These are phyloP conservation scores for Heliocidaris erythrogramma DNA, from an alignment of 35 echinoderm and acorn worm species.

Conservation along the genomic window DNA sequence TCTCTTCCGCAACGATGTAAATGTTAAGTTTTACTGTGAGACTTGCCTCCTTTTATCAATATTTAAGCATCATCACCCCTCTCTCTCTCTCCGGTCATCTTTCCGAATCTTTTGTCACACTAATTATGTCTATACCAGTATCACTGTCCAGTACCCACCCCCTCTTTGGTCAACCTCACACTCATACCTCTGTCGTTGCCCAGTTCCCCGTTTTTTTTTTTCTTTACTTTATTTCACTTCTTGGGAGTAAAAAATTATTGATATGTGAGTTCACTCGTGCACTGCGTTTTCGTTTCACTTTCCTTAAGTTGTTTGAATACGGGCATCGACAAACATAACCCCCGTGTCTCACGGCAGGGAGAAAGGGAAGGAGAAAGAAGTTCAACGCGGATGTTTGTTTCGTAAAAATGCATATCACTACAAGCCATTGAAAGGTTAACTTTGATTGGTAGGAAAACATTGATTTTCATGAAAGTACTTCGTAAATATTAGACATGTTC, in stretches of 20 bases:
- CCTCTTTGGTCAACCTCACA: neutral
- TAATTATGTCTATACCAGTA: too few species aligned
- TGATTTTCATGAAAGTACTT: too few species aligned
- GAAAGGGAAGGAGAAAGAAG: neutral
- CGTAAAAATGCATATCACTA: too few species aligned
- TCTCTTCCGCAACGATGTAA: too few species aligned
- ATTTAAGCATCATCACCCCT: too few species aligned
- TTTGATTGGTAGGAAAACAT: too few species aligned
- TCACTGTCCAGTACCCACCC: neutral
- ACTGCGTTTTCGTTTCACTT: neutral
- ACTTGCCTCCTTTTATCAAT: too few species aligned
- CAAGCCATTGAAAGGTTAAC: too few species aligned
- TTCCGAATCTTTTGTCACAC: too few species aligned
- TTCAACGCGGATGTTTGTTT: neutral
- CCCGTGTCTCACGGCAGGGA: neutral
- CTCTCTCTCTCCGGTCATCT: too few species aligned
- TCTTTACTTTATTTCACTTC: neutral
- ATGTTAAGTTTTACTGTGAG: too few species aligned
- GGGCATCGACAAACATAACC: neutral
- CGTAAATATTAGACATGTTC: too few species aligned
- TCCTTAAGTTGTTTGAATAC: conserved; percentile 35
- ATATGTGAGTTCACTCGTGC: neutral
- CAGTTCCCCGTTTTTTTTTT: neutral
- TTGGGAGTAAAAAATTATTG: neutral
- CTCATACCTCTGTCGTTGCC: neutral